Evolutionary conservation across 2,113 vertebrate species (phyloP).

Genomic region (Ailurus styani): DNA sequence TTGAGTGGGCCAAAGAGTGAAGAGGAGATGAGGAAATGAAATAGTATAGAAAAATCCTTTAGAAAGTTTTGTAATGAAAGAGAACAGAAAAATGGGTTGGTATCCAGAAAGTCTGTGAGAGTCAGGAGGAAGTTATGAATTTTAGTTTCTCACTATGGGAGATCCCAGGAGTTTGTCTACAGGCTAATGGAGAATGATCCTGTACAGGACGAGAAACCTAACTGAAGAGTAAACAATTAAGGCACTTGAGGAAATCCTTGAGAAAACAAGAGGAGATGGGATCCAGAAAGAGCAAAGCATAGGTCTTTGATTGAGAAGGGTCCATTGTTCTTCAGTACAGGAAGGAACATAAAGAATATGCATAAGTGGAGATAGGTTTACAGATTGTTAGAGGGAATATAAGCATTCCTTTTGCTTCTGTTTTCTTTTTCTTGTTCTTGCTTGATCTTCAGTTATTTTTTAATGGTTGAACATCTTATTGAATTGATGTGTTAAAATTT

Average conservation of each 20-base stretch:
- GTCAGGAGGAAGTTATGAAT: neutral
- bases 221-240: neutral
- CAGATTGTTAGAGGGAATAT: neutral
- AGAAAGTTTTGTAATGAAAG: neutral
- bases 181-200: neutral
- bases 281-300: neutral
- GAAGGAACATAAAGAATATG: neutral
- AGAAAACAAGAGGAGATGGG: neutral
- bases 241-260: neutral
- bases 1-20: neutral
- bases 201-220: neutral
- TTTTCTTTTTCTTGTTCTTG: neutral
- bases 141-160: neutral
- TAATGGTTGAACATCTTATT: neutral
- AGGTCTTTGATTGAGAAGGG: neutral
- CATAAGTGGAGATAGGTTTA: neutral
- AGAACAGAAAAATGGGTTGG: neutral
- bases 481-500: neutral
- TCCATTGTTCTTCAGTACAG: neutral
- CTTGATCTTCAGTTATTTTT: neutral
- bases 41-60: neutral
- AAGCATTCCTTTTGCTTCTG: neutral
- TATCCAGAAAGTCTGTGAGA: neutral
- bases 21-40: neutral
- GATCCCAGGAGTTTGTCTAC: neutral